Percentiles rank a stretch among this genome's conserved stretches.
Evolutionary conservation across 2,888 invertebrate species (phyloP).

Genomic region (Phortica okadai): DNA sequence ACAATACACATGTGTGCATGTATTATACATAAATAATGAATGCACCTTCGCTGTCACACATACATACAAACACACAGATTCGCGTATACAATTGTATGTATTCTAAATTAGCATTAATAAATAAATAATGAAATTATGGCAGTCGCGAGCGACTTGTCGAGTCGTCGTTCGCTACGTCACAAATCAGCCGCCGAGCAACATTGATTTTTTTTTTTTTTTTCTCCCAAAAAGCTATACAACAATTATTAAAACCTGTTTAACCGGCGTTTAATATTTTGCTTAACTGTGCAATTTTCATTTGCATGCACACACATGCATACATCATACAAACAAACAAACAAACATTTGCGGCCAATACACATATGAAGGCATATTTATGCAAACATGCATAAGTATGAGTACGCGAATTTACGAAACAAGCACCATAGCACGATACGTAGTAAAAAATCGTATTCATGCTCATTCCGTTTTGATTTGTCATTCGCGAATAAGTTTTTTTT

Average conservation of each 20-base stretch:
- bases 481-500: neutral
- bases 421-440: neutral
- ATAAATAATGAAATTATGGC: neutral
- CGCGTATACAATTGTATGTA: neutral
- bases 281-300: slow-evolving; percentile 7
- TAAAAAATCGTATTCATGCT: slow-evolving; percentile 6
- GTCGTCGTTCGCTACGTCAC: neutral
- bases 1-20: too few relatives aligned
- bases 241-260: slow-evolving; percentile 27
- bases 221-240: neutral
- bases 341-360: neutral
- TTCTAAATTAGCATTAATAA: neutral
- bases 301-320: neutral
- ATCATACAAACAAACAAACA: neutral
- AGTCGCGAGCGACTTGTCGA: neutral
- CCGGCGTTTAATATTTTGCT: slow-evolving; percentile 29
- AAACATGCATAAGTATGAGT: neutral
- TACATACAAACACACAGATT: too few relatives aligned
- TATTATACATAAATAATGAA: too few relatives aligned
- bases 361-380: neutral
- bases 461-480: slow-evolving; percentile 1
- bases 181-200: neutral
- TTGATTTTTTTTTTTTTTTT: neutral
- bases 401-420: neutral
- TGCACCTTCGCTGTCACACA: too few relatives aligned